These are phyloP conservation scores for Tethea ocularis DNA, from an alignment of 2,888 invertebrate species.

Conservation along the genomic window DNA sequence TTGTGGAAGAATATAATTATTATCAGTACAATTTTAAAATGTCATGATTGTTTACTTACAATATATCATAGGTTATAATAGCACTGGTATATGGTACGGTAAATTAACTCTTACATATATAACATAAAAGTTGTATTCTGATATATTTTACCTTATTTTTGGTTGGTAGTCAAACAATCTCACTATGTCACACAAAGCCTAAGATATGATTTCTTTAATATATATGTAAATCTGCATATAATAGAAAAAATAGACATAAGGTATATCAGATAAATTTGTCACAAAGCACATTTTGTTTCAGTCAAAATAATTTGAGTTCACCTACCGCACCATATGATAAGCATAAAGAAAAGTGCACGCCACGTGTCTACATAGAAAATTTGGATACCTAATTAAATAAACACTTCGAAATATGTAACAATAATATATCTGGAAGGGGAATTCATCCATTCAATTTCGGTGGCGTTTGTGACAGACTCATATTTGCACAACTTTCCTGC, in stretches of 20 bases:
- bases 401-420: conserved; percentile 7
- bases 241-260: too few species aligned
- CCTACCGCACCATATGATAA: neutral
- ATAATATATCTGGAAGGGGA: conserved; percentile 6
- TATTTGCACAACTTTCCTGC: conserved; percentile 77
- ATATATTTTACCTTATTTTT: too few species aligned
- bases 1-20: conserved; percentile 25
- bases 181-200: too few species aligned
- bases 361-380: neutral
- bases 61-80: conserved; percentile 3
- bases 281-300: neutral
- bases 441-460: conserved; percentile 1
- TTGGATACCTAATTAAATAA: neutral
- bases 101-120: conserved; percentile 12
- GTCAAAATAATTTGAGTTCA: neutral
- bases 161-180: too few species aligned
- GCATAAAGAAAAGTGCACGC: neutral
- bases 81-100: conserved; percentile 19
- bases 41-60: conserved; percentile 3
- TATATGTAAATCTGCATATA: too few species aligned
- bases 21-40: conserved; percentile 15
- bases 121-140: too few species aligned
- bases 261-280: too few species aligned
- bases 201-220: neutral
- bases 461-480: conserved; percentile 37